Conservation (phyloP, 2,797 vertebrate genomes). For the Tragelaphus oryx region DNA sequence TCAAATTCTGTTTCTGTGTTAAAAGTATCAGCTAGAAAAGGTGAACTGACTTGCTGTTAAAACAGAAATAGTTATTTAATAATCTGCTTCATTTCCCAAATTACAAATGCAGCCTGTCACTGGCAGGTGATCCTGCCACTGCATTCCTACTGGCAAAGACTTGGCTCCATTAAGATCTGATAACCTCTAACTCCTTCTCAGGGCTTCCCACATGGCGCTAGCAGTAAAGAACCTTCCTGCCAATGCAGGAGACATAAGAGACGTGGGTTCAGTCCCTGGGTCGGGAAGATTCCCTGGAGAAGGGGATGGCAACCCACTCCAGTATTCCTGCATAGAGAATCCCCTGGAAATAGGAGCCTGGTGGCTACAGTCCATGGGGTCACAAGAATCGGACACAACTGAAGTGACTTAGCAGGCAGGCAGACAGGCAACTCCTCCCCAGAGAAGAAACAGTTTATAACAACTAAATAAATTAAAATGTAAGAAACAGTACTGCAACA, state of each 20-base stretch:
- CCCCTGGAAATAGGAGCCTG: not conserved
- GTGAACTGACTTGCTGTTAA: not conserved
- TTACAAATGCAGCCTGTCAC: not conserved
- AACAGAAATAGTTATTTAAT: not conserved
- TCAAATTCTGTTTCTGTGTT: not conserved
- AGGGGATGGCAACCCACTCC: not conserved
- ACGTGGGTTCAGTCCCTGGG: not conserved
- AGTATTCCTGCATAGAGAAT: not conserved
- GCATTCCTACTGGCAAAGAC: not conserved
- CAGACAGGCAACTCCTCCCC: not conserved
- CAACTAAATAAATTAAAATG: not conserved
- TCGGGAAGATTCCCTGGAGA: not conserved
- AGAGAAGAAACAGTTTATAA: not conserved
- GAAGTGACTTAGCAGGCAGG: not conserved
- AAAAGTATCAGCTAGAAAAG: not conserved
- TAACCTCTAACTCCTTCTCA: not conserved
- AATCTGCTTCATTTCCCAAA: not conserved
- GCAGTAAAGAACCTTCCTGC: not conserved
- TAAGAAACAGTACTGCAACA: not conserved
- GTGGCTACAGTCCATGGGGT: not conserved
- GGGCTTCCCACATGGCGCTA: not conserved
- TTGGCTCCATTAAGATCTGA: not conserved
- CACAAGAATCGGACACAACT: accelerated
- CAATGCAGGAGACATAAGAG: not conserved
- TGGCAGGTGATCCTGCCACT: not conserved